These are phyloP conservation scores for Myopa tessellatipennis DNA, from an alignment of 2,888 invertebrate species.

Conservation along the genomic window DNA sequence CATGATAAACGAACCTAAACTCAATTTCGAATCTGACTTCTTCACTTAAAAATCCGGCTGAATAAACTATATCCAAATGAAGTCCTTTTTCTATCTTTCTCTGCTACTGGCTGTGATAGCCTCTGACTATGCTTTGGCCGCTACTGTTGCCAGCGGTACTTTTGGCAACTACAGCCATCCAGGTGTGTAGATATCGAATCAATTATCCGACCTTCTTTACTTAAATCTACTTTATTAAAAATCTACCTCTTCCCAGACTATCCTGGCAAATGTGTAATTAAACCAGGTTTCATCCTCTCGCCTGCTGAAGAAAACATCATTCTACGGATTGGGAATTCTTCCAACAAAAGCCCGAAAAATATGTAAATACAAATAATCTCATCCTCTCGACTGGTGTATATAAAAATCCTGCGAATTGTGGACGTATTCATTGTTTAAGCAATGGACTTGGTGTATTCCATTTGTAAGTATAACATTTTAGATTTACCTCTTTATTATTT, in stretches of 20 bases:
- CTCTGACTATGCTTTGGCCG: neutral
- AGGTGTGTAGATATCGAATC: constrained; percentile 5
- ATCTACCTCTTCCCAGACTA: constrained; percentile 14
- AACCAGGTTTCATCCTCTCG: neutral
- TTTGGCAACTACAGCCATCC: constrained; percentile 44
- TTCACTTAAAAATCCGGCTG: neutral
- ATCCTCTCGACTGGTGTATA: neutral
- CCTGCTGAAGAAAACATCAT: neutral
- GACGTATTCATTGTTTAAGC: neutral
- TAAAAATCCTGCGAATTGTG: neutral
- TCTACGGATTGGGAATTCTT: neutral
- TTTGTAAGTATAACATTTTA: neutral
- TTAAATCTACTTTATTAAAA: neutral
- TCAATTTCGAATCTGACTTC: neutral
- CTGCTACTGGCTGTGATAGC: constrained; percentile 2
- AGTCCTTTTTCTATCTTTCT: neutral
- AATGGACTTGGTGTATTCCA: neutral
- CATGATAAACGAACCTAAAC: too few relatives aligned
- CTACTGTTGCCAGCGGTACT: constrained; percentile 21
- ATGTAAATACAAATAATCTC: neutral
- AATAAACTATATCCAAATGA: neutral
- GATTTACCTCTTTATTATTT: neutral
- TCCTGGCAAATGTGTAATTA: neutral
- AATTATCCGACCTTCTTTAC: neutral
- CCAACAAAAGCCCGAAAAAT: neutral